phyloP scores from a whole-genome alignment of 2,888 invertebrate species.

The Orthosia incerta region DNA sequence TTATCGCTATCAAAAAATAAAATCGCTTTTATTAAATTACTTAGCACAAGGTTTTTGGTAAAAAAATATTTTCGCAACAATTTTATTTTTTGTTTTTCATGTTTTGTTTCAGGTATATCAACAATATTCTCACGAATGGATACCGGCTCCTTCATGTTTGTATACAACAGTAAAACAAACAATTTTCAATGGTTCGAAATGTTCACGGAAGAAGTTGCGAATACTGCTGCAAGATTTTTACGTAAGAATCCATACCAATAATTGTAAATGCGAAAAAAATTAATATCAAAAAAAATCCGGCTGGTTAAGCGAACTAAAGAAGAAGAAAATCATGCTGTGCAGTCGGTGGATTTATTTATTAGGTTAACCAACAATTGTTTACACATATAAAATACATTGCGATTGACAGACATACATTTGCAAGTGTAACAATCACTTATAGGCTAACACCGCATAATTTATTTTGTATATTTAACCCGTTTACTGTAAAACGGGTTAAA shows the following conservation, averaged over 20 bases:
- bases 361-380: too few species aligned
- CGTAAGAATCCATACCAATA: slow-evolving; percentile 74
- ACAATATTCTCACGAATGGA: slow-evolving; percentile 83
- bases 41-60: neutral
- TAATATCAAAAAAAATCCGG: too few species aligned
- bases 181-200: slow-evolving; percentile 78
- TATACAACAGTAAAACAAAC: slow-evolving; percentile 78
- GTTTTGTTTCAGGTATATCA: slow-evolving; percentile 80
- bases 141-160: slow-evolving; percentile 85
- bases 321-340: too few species aligned
- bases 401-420: too few species aligned
- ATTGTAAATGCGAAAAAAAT: neutral
- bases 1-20: neutral
- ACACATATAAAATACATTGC: too few species aligned
- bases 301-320: too few species aligned
- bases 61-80: too few species aligned
- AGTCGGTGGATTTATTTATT: too few species aligned
- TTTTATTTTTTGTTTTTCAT: neutral
- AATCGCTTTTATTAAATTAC: neutral
- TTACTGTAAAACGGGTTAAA: too few species aligned
- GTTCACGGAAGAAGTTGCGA: slow-evolving; percentile 81
- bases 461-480: too few species aligned
- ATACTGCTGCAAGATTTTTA: slow-evolving; percentile 81
- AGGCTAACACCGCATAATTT: too few species aligned
- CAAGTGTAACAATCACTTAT: too few species aligned